Base-by-base conservation (phyloP, 2,113 vertebrate species). In the Lepisosteus osseus region DNA sequence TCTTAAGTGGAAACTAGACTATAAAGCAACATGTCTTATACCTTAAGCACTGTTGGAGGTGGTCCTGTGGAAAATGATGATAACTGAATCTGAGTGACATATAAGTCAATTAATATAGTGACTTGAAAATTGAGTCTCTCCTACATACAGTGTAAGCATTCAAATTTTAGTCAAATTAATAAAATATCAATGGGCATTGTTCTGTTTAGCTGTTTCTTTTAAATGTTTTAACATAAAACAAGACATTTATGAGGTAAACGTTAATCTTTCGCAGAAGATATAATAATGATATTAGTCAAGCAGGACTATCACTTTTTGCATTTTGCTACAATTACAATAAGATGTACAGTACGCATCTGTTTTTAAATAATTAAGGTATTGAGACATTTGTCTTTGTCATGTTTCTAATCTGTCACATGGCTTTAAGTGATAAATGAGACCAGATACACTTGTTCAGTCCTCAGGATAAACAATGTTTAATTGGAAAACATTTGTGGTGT, bases 381-480 rank as follows among this genome's bases (percentile, higher is more conserved):
- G 54, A 69, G 71, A 64, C 6, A 13, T 61, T 66, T 73, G 71
- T 72, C 61, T 54, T 59, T 72, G 15, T 54, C 3, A 55, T 61
- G 72, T 73, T 13, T 67, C 62, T 67, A 78, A 68, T 11, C 65
- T 71, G 65, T 64, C 69, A 69, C 62, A 64, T 29, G 78, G 73
- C 70, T 47, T 56, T 17, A 2, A 51, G 17, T 83, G 82, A 85
- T 81, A 62, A 80, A 85, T 82, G 73, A 81, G 76, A 76, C 69
- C 56, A 45, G 81, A 70, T 75, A 42, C 45, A 72, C 71, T 40
- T 7, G 61, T 69, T 80, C 74, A 68, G 68, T 73, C 68, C 67
- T 54, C 54, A 71, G 76, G 73, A 45, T 77, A 71, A 77, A 72
- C 63, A 72, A 57, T n/a, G 78, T 82, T 76, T 85, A 82, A 85